Evolutionary conservation across 2,797 vertebrate species (phyloP), one percentile per base, ranked within the genome.

Genomic region (Columba guinea): DNA sequence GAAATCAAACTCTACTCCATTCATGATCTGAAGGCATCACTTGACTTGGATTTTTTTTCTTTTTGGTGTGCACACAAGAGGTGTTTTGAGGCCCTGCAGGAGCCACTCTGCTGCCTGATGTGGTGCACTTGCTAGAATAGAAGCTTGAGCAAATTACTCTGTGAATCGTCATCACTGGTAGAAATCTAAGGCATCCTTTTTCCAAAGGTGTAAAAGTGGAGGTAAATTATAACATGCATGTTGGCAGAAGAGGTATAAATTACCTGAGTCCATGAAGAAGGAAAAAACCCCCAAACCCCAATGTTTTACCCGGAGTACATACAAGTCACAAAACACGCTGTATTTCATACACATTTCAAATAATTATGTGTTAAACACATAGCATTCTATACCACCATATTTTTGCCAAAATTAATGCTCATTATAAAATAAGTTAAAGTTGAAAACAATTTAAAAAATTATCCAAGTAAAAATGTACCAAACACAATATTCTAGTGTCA

Each of bases 361-460:
- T 39, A 89, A 53, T 65, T 65, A 78, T 22, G 58, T 89, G 20
- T 32, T 14, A 37, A 67, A 56, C 46, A 20, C 3, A 81, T 67
- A 73, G 11, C 41, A 32, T 63, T 63, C 63, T 24, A 18, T 12
- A 53, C 7, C 55, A 70, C 11, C 28, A 51, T 14, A 88, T 63
- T 18, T 76, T 86, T 39, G 67, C 22, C 39, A 84, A 89, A 70
- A 94, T 53, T 35, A 51, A 77, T 35, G 35, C 58, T 88, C 7
- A n/a, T 77, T 58, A 95, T 74, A 44, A 84, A 96, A 76, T 95
- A 93, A 90, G 8, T 94, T 89, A 91, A 87, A 80, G 32, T 24
- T 30, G 14, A 56, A 75, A 79, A 60, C 9, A 32, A 56, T 44
- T 90, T 34, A 1, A 4, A 60, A 91, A 92, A 62, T 32, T 7